Evolutionary conservation across 2,888 invertebrate species (phyloP), one percentile per base, ranked within the genome.

Genomic region (Trachelus troglodyta): DNA sequence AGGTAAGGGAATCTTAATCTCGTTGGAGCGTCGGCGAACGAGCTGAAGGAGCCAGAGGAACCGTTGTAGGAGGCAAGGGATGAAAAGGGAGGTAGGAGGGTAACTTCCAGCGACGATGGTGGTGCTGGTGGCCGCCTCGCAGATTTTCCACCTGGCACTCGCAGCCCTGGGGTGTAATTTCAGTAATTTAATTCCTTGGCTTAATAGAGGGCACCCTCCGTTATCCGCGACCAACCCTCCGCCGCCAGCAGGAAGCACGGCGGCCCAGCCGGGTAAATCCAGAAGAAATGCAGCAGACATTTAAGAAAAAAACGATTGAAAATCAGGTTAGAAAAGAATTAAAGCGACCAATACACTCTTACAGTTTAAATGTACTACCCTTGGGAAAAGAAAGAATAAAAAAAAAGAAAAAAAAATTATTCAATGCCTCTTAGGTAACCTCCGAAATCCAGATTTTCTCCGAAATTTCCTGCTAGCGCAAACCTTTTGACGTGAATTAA

Each of bases 1-100:
- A 85, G 82, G 84, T 81, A 84, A 87, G 85, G 83, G 85, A 87
- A 87, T 87, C 85, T 87, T 88, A 87, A 88, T 88, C 85, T 87
- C 83, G 84, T 86, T 78, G 84, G 78, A 80, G 77, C 80, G 71
- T 76, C 76, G 78, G 69, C 71, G 56, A 56, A 56, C 56, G 56
- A 56, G 56, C 56, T 23, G 56, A 56, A 56, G 56, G 56, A 56
- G 56, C 23, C 56, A 9, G 23, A 56, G 56, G 23, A 56, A 56
- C 56, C 56, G 56, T 23, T 56, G 56, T 23, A 9, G 6, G 15
- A 23, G 56, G 56, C 1, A 56, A 23, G 23, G 56, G 23, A 56
- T 23, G 56, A 23, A 56, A 23, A 56, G 2, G 23, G 23, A 3
- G 23, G 23, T 2, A 40, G 40, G 6, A 23, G 56, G 23, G 56